These are phyloP conservation scores for Bergia puertoricense DNA, from an alignment of 92 coral and sea anemone species.

Conservation along the genomic window DNA sequence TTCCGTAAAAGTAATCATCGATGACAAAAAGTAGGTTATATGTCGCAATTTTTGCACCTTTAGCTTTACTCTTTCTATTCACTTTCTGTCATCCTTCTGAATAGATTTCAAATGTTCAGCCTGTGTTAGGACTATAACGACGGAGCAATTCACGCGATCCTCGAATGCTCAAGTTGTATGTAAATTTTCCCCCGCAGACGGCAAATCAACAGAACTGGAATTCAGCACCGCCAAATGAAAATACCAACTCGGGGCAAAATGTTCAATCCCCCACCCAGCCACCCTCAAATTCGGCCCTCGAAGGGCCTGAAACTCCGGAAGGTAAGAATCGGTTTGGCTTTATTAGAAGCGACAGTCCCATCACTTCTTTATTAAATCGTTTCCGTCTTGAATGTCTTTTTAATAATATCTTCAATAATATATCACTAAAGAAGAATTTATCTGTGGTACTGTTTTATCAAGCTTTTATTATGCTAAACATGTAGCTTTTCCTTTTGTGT, in stretches of 20 bases:
- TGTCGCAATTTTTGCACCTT: conserved; percentile 68
- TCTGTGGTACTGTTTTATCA: conserved; percentile 75
- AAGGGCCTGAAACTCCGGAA: conserved; percentile 95
- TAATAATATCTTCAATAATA: conserved; percentile 95
- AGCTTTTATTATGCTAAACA: conserved; percentile 85
- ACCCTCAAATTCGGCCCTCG: conserved; percentile 86
- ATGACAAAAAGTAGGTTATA: conserved; percentile 75
- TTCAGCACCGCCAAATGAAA: conserved; percentile 75
- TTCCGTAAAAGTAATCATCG: conserved; percentile 51
- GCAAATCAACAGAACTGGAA: conserved; percentile 84
- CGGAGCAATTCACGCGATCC: conserved; percentile 75
- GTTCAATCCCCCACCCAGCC: conserved; percentile 87
- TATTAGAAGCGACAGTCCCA: conserved; percentile 94
- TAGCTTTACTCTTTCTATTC: conserved; percentile 84
- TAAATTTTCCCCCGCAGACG: conserved; percentile 61
- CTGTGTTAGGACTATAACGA: conserved; percentile 61
- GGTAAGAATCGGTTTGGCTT: conserved; percentile 77
- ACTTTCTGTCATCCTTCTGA: conserved; percentile 72
- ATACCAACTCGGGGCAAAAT: conserved; percentile 77
- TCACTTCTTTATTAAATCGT: conserved; percentile 95
- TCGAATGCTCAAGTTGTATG: conserved; percentile 49
- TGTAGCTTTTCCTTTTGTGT: conserved; percentile 74
- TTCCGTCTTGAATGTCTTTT: conserved; percentile 98
- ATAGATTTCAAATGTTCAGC: conserved; percentile 67
- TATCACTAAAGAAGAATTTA: conserved; percentile 77